Evolutionary conservation across 2,888 invertebrate species (phyloP).

Genomic region (Cheilosia scutellata): DNA sequence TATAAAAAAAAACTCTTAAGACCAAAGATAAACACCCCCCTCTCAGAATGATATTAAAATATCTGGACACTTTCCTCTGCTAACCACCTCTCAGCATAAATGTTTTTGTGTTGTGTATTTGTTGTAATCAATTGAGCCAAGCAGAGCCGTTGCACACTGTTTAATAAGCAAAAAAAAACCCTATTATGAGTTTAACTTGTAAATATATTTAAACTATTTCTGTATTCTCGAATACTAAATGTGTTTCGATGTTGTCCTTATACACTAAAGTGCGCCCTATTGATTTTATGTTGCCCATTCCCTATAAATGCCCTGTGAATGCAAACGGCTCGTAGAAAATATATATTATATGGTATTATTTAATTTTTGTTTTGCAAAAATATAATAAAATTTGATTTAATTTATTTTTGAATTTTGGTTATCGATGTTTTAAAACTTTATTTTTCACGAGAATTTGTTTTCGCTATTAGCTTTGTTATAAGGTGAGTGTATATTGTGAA

Average conservation of each 20-base stretch:
- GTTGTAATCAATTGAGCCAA: constrained; percentile 63
- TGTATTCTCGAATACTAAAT: constrained; percentile 64
- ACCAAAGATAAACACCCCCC: constrained; percentile 20
- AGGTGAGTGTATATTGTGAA: constrained; percentile 49
- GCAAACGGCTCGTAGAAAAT: constrained; percentile 74
- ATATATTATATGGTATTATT: constrained; percentile 33
- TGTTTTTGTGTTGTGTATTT: constrained; percentile 72
- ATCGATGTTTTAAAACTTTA: constrained; percentile 48
- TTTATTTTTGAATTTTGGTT: constrained; percentile 7
- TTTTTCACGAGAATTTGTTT: constrained; percentile 38
- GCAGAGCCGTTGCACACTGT: constrained; percentile 71
- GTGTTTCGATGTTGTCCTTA: constrained; percentile 71
- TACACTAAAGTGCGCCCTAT: constrained; percentile 62
- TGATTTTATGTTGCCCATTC: constrained; percentile 56
- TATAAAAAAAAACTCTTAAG: constrained; percentile 17
- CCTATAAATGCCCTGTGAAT: constrained; percentile 61
- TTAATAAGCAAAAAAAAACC: constrained; percentile 34
- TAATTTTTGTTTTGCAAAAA: constrained; percentile 31
- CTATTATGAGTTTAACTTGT: constrained; percentile 50
- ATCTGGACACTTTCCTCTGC: constrained; percentile 56
- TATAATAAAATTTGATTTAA: not conserved
- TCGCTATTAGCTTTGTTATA: constrained; percentile 60
- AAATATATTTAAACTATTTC: constrained; percentile 55
- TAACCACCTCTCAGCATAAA: constrained; percentile 63
- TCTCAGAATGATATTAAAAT: constrained; percentile 21